A percentile compares a stretch with the other conserved stretches of the same genome.
phyloP scores from a whole-genome alignment of 2,888 invertebrate species.

The Lasioglossum zephyrum region DNA sequence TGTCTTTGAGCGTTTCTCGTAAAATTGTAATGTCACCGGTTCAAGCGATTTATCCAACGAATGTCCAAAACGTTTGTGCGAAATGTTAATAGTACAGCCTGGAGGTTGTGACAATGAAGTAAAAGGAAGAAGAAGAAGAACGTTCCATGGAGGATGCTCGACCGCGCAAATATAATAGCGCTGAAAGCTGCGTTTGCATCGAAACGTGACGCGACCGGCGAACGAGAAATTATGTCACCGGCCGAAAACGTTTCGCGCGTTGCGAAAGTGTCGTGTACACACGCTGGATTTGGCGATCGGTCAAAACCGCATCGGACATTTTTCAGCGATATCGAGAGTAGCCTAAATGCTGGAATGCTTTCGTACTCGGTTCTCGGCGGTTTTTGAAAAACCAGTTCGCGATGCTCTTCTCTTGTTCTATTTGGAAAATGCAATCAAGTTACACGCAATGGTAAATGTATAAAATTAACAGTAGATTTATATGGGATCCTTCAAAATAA shows the following conservation, averaged over 20 bases:
- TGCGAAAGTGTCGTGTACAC: constrained; percentile 30
- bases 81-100: background rate
- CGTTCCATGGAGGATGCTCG: background rate
- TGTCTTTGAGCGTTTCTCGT: background rate
- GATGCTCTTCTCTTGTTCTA: no score
- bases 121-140: background rate
- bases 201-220: constrained; percentile 28
- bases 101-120: background rate
- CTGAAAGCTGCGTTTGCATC: background rate
- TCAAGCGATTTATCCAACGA: background rate
- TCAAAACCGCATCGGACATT: constrained; percentile 1
- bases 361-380: background rate
- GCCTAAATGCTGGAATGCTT: background rate
- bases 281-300: constrained; percentile 42
- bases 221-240: constrained; percentile 38
- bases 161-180: background rate
- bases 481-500: no score
- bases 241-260: constrained; percentile 20
- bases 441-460: no score
- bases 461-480: no score
- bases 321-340: background rate
- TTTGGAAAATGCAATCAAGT: no score
- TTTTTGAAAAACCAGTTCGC: background rate
- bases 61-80: no score
- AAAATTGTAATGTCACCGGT: background rate